Base-by-base conservation (phyloP, 2,888 invertebrate species). In the Leistus spinibarbis region DNA sequence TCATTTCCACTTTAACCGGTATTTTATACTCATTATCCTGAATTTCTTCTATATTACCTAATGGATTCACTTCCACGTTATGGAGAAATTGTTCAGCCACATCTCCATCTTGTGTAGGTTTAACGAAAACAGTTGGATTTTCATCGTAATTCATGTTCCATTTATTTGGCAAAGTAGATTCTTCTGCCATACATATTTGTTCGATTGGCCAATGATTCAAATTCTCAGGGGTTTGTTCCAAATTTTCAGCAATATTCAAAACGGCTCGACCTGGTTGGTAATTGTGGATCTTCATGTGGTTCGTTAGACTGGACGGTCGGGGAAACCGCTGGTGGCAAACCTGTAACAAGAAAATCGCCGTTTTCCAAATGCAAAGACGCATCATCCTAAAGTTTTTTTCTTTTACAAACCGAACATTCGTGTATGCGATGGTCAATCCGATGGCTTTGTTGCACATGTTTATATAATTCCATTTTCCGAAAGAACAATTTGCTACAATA, bases 201-300 rank as follows among this genome's bases (percentile, higher is more conserved):
- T 77, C 74, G 54, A 63, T 64, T 10, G 76, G 19, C 63, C 63
- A 66, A 72, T 40, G 40, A 5, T 40, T 40, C 13, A 40, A 40
- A 40, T 1, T 40, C 10, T 40, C 40, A 40, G 1, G 7, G 13
- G 40, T 2, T 10, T 40, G 40, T 40, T 40, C 40, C 7, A 13
- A 13, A 5, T 40, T 40, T 10, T 10, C 40, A 40, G 40, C 40
- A 13, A 40, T 40, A 7, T 40, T 40, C 13, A 40, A 40, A 62
- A 87, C 80, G 57, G 86, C 84, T 78, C 87, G 81, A 1, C 86
- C 86, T 0, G 86, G 85, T 3, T 83, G 83, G 76, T 86, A 87
- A 4, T 83, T 84, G 76, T 87, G 87, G 62, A 87, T 86, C 77
- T 88, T 88, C 86, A 87, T 86, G 78, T 88, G 88, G 80, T 88